Base-by-base conservation (phyloP, 2,113 vertebrate species). In the Dicentrarchus labrax region DNA sequence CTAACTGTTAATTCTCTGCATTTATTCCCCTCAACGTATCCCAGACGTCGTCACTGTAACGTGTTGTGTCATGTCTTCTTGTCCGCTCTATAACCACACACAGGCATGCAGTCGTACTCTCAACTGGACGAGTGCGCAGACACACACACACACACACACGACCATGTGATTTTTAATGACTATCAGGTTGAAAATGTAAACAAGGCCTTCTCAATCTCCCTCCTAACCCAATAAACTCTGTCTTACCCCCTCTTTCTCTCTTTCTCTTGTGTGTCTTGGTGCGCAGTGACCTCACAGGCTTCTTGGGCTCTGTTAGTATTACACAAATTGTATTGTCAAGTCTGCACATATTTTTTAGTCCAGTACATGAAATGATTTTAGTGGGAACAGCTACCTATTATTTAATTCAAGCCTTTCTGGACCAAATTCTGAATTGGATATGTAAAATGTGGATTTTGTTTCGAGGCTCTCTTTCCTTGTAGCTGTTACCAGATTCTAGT, bases 141-240 rank as follows among this genome's bases (percentile, higher is more conserved):
- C 60, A 21, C 51, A 19, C 56, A 62, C 65, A 66, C 56, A 71
- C 65, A 71, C 62, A 75, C 59, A 24, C 70, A 22, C n/a, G 0
- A n/a, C 54, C 88, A 90, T 89, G 86, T 91, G 88, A 92, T 86
- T 80, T 84, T 77, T 85, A 91, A 86, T 89, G 81, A 86, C 51
- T 70, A 60, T 92, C 84, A 86, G 81, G 86, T 91, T 88, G 78
- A 90, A 88, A 91, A 91, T 76, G 72, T 90, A 92, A 90, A 90
- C 78, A 76, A 66, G 78, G 78, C 60, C 84, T 78, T 75, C 50
- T 87, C 78, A 72, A 53, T 83, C 47, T 79, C 43, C 77, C 30
- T 71, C 57, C 56, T 83, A 84, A 91, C 81, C 65, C 39, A 85
- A 90, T 86, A 77, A 84, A 75, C 78, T 78, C 54, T 19, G 9